Evolutionary conservation across 2,113 vertebrate species (phyloP).

Genomic region (western clawed frog (Xenopus tropicalis)): DNA sequence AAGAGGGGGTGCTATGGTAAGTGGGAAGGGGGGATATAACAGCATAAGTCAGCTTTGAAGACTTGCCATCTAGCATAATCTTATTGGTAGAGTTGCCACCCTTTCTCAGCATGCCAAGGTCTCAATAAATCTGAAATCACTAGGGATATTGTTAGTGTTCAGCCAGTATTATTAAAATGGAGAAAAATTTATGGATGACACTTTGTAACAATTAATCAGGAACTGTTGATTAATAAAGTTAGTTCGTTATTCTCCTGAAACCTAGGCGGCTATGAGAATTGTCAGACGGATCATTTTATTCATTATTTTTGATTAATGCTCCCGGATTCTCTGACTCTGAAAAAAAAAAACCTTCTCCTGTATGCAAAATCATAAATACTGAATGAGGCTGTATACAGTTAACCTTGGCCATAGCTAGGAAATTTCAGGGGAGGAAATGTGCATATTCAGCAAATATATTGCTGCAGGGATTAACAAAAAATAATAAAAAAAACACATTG

Average conservation of each 20-base stretch:
- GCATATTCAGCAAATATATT: conserved; percentile 85
- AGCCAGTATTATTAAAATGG: conserved; percentile 98
- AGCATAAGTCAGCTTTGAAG: conserved; percentile 50
- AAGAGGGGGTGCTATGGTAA: conserved; percentile 44
- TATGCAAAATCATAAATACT: conserved; percentile 99
- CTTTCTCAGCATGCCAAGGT: conserved; percentile 73
- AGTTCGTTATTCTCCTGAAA: conserved; percentile 97
- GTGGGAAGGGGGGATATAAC: conserved; percentile 49
- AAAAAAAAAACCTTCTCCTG: conserved; percentile 69
- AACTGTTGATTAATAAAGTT: conserved; percentile 99
- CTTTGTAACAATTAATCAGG: conserved; percentile 97
- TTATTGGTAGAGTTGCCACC: conserved; percentile 64
- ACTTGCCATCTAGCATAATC: conserved; percentile 54
- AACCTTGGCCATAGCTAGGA: conserved; percentile 90
- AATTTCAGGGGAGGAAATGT: conserved; percentile 79
- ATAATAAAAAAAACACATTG: conserved; percentile 87
- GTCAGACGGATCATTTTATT: conserved; percentile 99
- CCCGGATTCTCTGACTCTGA: conserved; percentile 90
- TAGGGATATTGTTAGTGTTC: conserved; percentile 99
- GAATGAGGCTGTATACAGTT: conserved; percentile 94
- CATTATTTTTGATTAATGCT: conserved; percentile 99
- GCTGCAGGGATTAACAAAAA: conserved; percentile 77
- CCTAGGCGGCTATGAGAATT: conserved; percentile 90
- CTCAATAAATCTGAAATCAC: conserved; percentile 98
- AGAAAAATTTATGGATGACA: conserved; percentile 93